These are phyloP conservation scores for Macrosiphum euphorbiae DNA, from an alignment of 2,888 invertebrate genomes.

Conservation along the genomic window DNA sequence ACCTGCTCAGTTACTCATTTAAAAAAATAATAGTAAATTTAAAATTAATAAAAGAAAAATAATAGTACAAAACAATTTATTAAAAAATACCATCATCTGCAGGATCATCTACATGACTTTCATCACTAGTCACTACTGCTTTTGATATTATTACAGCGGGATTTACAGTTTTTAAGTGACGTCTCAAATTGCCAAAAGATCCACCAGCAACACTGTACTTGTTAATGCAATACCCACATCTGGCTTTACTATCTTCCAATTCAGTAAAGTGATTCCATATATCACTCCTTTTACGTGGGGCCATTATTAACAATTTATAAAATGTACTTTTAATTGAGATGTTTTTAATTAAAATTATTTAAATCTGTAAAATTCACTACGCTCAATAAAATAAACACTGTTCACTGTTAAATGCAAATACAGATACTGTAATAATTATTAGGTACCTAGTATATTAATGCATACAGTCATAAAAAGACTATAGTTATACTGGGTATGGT, in stretches of 20 bases:
- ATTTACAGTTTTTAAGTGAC: slow-evolving; percentile 33
- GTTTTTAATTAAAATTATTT: too few species aligned
- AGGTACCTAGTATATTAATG: too few species aligned
- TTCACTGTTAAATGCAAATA: too few species aligned
- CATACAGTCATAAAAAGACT: too few species aligned
- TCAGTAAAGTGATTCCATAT: neutral
- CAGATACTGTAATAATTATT: too few species aligned
- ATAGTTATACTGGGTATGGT: too few species aligned
- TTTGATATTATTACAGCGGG: slow-evolving; percentile 21
- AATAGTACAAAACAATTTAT: neutral
- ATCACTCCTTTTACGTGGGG: too few species aligned
- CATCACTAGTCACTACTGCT: slow-evolving; percentile 10
- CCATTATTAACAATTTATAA: too few species aligned
- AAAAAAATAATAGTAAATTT: neutral
- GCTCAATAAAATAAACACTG: too few species aligned
- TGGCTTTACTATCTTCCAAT: neutral
- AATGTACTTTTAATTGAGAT: too few species aligned
- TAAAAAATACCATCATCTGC: neutral
- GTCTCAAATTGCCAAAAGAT: slow-evolving; percentile 33
- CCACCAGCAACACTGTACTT: neutral
- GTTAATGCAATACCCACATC: neutral
- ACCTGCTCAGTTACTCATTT: neutral
- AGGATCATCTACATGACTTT: slow-evolving; percentile 28
- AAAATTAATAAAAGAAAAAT: neutral
- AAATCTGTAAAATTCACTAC: too few species aligned